Evolutionary conservation across 2,797 vertebrate species (phyloP).

Genomic region (Geotrypetes seraphini): DNA sequence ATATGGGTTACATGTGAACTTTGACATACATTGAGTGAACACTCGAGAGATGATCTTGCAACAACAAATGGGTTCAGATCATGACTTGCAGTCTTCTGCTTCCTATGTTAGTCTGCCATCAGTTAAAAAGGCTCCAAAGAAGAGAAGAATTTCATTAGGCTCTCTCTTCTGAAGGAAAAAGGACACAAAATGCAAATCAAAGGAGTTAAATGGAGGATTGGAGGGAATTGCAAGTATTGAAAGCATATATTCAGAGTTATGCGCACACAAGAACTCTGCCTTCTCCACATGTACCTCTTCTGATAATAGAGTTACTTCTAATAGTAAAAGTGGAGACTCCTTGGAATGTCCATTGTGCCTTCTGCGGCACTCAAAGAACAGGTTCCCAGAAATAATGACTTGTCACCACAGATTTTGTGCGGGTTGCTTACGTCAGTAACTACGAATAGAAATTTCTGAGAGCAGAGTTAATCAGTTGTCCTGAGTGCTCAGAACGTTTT

Average conservation of each 20-base stretch:
- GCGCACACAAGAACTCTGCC: conserved; percentile 81
- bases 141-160: conserved; percentile 83
- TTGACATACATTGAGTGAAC: conserved; percentile 44
- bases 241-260: conserved; percentile 93
- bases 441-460: conserved; percentile 94
- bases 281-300: conserved; percentile 64
- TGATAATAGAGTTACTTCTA: conserved; percentile 62
- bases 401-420: conserved; percentile 93
- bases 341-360: conserved; percentile 95
- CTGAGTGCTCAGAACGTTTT: conserved; percentile 92
- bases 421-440: conserved; percentile 92
- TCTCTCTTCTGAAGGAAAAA: conserved; percentile 81
- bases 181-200: conserved; percentile 68
- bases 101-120: conserved; percentile 90
- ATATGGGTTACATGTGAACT: conserved; percentile 39
- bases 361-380: conserved; percentile 81
- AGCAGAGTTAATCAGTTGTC: conserved; percentile 95
- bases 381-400: conserved; percentile 96
- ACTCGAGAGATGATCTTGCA: conserved; percentile 85
- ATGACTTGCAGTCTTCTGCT: conserved; percentile 86
- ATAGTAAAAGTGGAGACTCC: conserved; percentile 66
- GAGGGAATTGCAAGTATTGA: conserved; percentile 92
- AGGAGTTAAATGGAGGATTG: conserved; percentile 68
- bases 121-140: conserved; percentile 91
- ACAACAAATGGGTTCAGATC: conserved; percentile 84